These are phyloP conservation scores for Semicossyphus pulcher DNA, from an alignment of 2,113 vertebrate species.

Conservation along the genomic window DNA sequence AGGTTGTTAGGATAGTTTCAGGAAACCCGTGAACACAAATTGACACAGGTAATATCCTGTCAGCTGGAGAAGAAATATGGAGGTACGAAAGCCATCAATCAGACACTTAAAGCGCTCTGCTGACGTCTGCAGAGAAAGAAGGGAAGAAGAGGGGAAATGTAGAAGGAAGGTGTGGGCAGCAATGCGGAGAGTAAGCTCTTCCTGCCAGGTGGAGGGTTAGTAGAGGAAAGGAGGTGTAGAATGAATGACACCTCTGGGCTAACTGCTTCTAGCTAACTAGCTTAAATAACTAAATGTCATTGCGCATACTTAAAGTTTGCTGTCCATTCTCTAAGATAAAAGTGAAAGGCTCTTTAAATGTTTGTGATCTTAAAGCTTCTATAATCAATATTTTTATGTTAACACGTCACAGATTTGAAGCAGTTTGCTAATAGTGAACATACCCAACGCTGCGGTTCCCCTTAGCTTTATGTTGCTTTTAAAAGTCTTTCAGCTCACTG, in stretches of 20 bases:
- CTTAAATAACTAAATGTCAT: too few species aligned
- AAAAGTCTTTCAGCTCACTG: too few species aligned
- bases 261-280: background rate
- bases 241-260: too few species aligned
- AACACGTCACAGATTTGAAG: too few species aligned
- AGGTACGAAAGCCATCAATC: conserved; percentile 63
- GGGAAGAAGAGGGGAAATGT: background rate
- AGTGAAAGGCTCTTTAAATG: background rate
- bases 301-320: too few species aligned
- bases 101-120: conserved; percentile 68
- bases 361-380: background rate
- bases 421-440: too few species aligned
- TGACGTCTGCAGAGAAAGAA: conserved; percentile 37
- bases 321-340: background rate
- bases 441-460: too few species aligned
- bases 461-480: too few species aligned
- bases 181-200: background rate
- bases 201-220: background rate
- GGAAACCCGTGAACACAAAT: conserved; percentile 74
- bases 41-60: conserved; percentile 69
- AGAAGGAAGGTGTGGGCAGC: background rate
- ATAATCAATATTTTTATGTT: background rate
- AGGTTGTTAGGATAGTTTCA: conserved; percentile 67
- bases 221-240: background rate
- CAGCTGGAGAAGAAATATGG: conserved; percentile 70